Evolutionary conservation across 2,113 vertebrate genomes (phyloP).

Genomic region (Gallinago undulata): DNA sequence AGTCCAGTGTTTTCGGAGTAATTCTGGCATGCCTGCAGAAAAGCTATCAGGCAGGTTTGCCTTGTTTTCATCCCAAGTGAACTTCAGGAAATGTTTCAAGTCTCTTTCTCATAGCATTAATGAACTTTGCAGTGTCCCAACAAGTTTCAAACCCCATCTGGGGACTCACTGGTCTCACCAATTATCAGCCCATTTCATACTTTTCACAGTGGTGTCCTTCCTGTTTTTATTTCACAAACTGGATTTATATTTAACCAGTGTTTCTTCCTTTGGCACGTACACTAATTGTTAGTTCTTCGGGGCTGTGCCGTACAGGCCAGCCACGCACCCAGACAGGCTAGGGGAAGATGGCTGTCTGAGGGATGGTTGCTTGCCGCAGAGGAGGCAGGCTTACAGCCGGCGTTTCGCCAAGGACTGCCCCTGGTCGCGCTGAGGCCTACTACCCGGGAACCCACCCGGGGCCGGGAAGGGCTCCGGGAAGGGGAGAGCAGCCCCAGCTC

Average conservation of each 20-base stretch:
- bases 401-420: rapidly evolving
- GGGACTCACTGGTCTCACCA: rapidly evolving
- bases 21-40: neutral
- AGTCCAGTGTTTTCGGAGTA: neutral
- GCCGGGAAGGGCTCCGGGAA: neutral
- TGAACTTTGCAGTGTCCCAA: neutral
- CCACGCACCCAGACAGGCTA: rapidly evolving
- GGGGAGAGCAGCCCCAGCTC: too few species aligned
- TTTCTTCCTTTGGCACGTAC: rapidly evolving
- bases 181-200: neutral
- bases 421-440: rapidly evolving
- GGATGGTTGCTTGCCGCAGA: rapidly evolving
- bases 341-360: rapidly evolving
- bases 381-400: rapidly evolving
- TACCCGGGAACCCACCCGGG: neutral
- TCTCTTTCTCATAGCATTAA: neutral
- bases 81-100: neutral
- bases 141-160: neutral
- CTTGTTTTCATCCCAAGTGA: neutral
- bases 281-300: rapidly evolving
- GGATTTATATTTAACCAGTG: neutral
- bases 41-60: neutral
- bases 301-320: rapidly evolving
- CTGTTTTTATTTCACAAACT: neutral
- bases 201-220: neutral